Evolutionary conservation across 2,888 invertebrate genomes (phyloP).

Genomic region (Vannuccia rotundouncinata): DNA sequence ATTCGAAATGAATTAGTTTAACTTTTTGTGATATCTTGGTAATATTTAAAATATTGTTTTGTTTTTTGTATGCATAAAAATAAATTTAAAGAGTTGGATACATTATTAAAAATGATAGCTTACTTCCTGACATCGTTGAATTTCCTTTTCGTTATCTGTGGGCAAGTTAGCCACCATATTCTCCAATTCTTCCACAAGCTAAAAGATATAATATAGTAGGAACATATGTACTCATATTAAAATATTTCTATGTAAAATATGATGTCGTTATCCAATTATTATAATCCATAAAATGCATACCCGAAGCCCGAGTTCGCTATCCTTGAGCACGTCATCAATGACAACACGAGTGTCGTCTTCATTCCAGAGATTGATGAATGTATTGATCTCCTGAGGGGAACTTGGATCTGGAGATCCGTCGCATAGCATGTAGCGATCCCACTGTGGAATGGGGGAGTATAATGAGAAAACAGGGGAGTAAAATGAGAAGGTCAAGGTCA

Average conservation of each 20-base stretch:
- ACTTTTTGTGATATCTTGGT: no score
- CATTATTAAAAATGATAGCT: no score
- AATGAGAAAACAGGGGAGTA: neutral
- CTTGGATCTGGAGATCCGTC: slow-evolving; percentile 56
- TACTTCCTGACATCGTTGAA: slow-evolving; percentile 44
- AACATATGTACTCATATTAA: neutral
- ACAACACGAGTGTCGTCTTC: slow-evolving; percentile 47
- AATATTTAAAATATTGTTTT: no score
- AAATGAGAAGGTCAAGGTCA: neutral
- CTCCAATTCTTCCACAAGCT: neutral
- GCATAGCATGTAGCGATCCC: slow-evolving; percentile 55
- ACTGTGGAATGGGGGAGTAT: slow-evolving; percentile 43
- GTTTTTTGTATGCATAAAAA: no score
- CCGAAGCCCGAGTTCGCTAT: slow-evolving; percentile 47
- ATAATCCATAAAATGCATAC: slow-evolving; percentile 42
- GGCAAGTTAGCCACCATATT: neutral
- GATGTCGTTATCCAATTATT: no score
- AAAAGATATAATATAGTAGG: neutral
- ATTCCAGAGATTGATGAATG: slow-evolving; percentile 52
- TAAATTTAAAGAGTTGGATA: no score
- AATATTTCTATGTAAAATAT: neutral
- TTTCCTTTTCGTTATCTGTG: slow-evolving; percentile 38
- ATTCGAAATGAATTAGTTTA: no score
- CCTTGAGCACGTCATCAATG: slow-evolving; percentile 47
- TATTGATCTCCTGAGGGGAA: slow-evolving; percentile 54